Evolutionary conservation across 2,797 vertebrate species (phyloP), one percentile per base, ranked within the genome.

Genomic region (Labeo calbasu): DNA sequence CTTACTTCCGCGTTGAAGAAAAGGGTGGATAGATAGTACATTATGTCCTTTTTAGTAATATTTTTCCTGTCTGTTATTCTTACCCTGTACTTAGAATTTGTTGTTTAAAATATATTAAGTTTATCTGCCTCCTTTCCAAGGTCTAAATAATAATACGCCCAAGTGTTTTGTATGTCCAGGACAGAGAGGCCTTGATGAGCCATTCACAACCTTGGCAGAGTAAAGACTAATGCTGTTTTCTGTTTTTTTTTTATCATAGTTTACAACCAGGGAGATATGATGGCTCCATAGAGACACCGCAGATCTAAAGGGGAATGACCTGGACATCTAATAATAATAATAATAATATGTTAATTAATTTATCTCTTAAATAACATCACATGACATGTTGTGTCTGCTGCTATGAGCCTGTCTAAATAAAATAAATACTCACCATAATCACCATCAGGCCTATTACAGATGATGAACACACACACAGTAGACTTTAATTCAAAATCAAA

Each of bases 161-260:
- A 53, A 77, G 36, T 57, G 40, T 53, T 79, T 55, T 69, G 7
- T n/a, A 17, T 83, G 15, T 81, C 15, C n/a, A 50, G 17, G 57
- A 65, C 59, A 65, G 28, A 75, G 28, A 10, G 65, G 13, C 73
- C 82, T 77, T 70, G 73, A 32, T 50, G 28, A 32, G 8, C 5
- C 9, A 15, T 70, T 84, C 63, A 61, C 48, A 68, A 28, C 72
- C 50, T 83, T 83, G 81, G n/a, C 15, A 32, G 12, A 77, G 73
- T 2, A 3, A 19, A 72, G 46, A 63, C 17, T 63, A 25, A 13
- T 65, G 11, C 2, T 23, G 40, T 77, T 69, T 59, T 84, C 5
- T 19, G 9, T 71, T 9, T 77, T 4, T 51, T 51, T 5, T 53
- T 36, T 21, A 28, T 46, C 81, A 55, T 43, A n/a, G 12, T 83